Conservation (phyloP, 2,888 invertebrate genomes). For the Nomada flava region DNA sequence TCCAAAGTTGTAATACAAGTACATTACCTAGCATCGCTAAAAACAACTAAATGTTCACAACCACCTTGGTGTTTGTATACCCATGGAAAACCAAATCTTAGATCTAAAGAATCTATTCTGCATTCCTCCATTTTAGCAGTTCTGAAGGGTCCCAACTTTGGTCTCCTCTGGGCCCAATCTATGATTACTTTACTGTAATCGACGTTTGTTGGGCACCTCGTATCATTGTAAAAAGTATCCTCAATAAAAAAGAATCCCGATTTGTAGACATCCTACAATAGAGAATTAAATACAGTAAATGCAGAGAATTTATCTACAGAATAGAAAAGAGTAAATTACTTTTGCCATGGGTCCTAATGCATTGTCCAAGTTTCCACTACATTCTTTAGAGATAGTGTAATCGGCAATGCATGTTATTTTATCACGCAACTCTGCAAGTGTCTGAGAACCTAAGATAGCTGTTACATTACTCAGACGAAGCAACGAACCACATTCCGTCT, state of each 20-base stretch:
- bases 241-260: conserved; percentile 92
- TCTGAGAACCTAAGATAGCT: conserved; percentile 88
- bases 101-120: conserved; percentile 79
- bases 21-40: conserved; percentile 89
- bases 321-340: conserved; percentile 35
- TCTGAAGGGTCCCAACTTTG: conserved; percentile 83
- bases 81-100: conserved; percentile 88
- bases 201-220: conserved; percentile 85
- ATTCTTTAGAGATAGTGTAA: conserved; percentile 86
- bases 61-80: conserved; percentile 96
- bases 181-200: conserved; percentile 89
- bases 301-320: not conserved
- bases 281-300: conserved; percentile 48
- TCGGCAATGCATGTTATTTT: conserved; percentile 91
- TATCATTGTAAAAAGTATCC: conserved; percentile 92
- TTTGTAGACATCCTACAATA: conserved; percentile 87
- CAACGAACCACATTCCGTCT: conserved; percentile 17
- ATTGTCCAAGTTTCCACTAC: conserved; percentile 85
- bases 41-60: conserved; percentile 95
- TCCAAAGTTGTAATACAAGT: not conserved
- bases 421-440: conserved; percentile 90
- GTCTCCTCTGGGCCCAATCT: conserved; percentile 86
- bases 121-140: conserved; percentile 86
- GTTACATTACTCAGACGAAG: conserved; percentile 77
- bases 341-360: conserved; percentile 70